These are phyloP conservation scores for Cololabis saira DNA, from an alignment of 2,113 vertebrate genomes.

Conservation along the genomic window DNA sequence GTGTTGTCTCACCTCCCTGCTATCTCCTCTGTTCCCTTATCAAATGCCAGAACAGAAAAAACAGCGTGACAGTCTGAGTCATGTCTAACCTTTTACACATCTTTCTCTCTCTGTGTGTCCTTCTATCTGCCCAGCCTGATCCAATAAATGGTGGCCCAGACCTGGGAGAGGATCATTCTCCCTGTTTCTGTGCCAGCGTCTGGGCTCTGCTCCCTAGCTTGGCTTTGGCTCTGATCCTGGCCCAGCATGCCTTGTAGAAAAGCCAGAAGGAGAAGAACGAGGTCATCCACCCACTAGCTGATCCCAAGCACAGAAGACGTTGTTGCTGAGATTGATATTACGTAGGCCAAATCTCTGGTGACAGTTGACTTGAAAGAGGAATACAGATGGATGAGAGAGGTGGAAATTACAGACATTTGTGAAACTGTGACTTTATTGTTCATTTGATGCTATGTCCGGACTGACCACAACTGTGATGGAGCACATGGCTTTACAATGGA, in stretches of 20 bases:
- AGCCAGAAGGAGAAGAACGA: constrained; percentile 62
- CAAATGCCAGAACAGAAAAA: constrained; percentile 60
- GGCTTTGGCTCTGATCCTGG: constrained; percentile 70
- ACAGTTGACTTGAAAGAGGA: constrained; percentile 48
- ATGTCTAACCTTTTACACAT: constrained; percentile 71
- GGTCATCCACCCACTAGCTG: constrained; percentile 77
- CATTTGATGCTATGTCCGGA: constrained; percentile 60
- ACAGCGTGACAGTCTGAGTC: constrained; percentile 52
- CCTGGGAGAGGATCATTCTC: constrained; percentile 61
- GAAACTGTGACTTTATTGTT: constrained; percentile 67
- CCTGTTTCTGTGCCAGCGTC: constrained; percentile 65
- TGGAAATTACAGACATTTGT: constrained; percentile 38
- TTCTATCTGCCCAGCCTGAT: constrained; percentile 62
- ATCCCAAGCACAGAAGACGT: constrained; percentile 75
- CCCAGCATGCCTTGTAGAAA: constrained; percentile 76
- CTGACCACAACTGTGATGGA: constrained; percentile 47
- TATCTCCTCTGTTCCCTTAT: constrained; percentile 20
- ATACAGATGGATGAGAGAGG: constrained; percentile 34
- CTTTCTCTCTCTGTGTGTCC: constrained; percentile 58
- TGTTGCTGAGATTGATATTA: constrained; percentile 69
- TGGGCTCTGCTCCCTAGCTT: constrained; percentile 71
- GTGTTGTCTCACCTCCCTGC: constrained; percentile 25
- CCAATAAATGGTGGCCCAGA: constrained; percentile 46
- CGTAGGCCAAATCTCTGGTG: constrained; percentile 60
- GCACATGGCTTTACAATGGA: constrained; percentile 53